Base-by-base conservation (phyloP, 2,797 vertebrate species). In the Alauda arvensis region DNA sequence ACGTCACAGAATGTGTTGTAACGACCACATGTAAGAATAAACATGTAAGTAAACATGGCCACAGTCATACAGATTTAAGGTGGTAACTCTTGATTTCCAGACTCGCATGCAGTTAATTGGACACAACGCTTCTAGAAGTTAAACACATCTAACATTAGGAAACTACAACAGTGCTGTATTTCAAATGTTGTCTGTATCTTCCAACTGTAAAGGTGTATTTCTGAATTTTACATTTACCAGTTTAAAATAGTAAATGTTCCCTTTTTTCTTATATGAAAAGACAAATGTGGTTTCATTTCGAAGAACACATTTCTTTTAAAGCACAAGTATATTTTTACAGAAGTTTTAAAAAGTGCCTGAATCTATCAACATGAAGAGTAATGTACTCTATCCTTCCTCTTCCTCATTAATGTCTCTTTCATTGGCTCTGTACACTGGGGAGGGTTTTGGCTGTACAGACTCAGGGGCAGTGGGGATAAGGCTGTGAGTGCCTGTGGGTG, bases 251-350 rank as follows among this genome's bases (percentile, higher is more conserved):
- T 16, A 78, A 59, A 34, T 31, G 3, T 34, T 49, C 33, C 24
- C 24, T 16, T 49, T 57, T 34, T 51, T 42, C 29, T 40, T 13
- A 65, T 3, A 57, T 0, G 0, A 65, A 65, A 31, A 3, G 2
- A 8, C 43, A 57, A 37, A 57, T 28, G 17, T 37, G 26, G 9
- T 57, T 49, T 63, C n/a, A 37, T 49, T 65, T 34, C 43, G 26
- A 72, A 37, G 17, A 48, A 42, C 24, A 48, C 6, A 17, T 34
- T 49, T 56, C 17, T 42, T 72, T 72, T 34, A 72, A 82, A 72
- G 14, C 34, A 63, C 6, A 6, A 40, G 18, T 21, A 14, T 8
- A 34, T 25, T 56, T 71, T 49, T 56, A 49, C 19, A 34, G 2
- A 34, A 31, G 17, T 56, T 56, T 56, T 56, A 12, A 20, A 81